Evolutionary conservation across 2,113 vertebrate genomes (phyloP), one percentile per base, ranked within the genome.

Genomic region (Pachycephala philippinensis): DNA sequence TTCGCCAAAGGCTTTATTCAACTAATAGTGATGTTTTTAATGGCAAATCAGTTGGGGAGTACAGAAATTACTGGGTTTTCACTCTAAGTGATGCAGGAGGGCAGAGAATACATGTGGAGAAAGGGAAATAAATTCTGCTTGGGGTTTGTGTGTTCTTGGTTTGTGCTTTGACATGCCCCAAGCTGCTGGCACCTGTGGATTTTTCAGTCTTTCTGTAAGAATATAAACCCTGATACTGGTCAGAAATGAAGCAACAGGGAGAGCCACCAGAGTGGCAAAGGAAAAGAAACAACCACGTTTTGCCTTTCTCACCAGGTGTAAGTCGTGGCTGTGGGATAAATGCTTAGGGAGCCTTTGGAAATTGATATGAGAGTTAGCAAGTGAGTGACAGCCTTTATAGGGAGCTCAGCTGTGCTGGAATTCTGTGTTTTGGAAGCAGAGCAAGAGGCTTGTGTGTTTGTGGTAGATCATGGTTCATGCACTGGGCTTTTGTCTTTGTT

Each of bases 401-500:
- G 14, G 39, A 52, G 54, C 57, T 86, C 44, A 3, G 9, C 52
- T 70, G 78, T 61, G 79, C 53, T 90, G 79, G 85, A 47, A 85
- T 37, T 56, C 42, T 35, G 52, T 59, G 5, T 56, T 79, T 87
- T 70, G 91, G 57, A 76, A 84, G 86, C 68, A 49, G 86, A 68
- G 40, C 11, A 33, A 65, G n/a, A 42, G 39, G 56, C 4, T 57
- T 45, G 28, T 24, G 30, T 72, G 75, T 42, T 68, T 39, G 90
- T 47, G 42, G 42, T 2, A 49, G 54, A 53, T 47, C 1, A 0
- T 1, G 10, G 47, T 45, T 70, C 10, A 2, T 37, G 59, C n/a
- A 20, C 27, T 26, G 66, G 39, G 20, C 5, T 47, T 85, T 47
- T 70, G 22, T 49, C 42, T 57, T 60, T 74, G 19, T 57, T 80